Evolutionary conservation across 2,797 vertebrate species (phyloP).

Genomic region (Chaetodon trifasciatus): DNA sequence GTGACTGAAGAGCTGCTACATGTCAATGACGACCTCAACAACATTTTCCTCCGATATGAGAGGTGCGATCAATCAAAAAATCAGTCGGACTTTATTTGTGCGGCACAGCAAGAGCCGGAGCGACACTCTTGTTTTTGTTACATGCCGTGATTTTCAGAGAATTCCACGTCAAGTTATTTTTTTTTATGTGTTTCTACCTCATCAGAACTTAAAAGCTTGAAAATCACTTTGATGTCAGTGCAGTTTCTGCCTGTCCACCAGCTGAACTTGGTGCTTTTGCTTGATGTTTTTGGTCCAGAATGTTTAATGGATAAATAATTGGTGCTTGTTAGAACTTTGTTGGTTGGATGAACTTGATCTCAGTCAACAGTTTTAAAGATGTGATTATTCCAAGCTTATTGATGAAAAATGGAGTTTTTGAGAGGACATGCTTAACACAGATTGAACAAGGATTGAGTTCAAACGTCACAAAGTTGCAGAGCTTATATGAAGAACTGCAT

Average conservation of each 20-base stretch:
- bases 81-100: neutral
- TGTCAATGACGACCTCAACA: slow-evolving; percentile 97
- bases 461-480: neutral
- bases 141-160: neutral
- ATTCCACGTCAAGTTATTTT: neutral
- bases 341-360: neutral
- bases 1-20: slow-evolving; percentile 95
- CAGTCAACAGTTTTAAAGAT: neutral
- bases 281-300: neutral
- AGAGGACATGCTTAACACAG: neutral
- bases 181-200: too few species aligned
- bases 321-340: neutral
- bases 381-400: neutral
- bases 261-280: neutral
- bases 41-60: slow-evolving; percentile 95
- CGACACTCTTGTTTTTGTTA: neutral
- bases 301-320: neutral
- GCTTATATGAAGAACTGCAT: slow-evolving; percentile 3
- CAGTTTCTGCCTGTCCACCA: neutral
- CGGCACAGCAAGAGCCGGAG: neutral
- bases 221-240: neutral
- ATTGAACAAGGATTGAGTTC: slow-evolving; percentile 10
- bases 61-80: slow-evolving; percentile 80
- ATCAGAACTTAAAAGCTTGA: neutral
- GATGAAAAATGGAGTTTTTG: neutral